Evolutionary conservation across 2,888 invertebrate species (phyloP).

Genomic region (Acronicta leporina): DNA sequence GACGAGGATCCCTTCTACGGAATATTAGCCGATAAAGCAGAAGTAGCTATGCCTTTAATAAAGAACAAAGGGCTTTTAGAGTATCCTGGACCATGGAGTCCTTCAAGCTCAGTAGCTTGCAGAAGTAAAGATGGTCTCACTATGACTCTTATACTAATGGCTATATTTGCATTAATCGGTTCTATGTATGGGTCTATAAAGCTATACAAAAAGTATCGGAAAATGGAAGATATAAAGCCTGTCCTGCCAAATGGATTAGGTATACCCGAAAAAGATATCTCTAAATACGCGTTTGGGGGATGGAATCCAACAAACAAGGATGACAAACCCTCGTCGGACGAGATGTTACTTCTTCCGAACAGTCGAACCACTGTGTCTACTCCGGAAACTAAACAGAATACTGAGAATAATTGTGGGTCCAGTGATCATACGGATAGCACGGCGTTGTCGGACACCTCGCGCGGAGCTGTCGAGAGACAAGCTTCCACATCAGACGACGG

Average conservation of each 20-base stretch:
- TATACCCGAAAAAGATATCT: constrained; percentile 81
- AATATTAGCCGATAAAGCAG: constrained; percentile 62
- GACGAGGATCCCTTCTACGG: constrained; percentile 77
- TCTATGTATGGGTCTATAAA: constrained; percentile 81
- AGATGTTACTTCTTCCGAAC: constrained; percentile 81
- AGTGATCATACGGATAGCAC: constrained; percentile 86
- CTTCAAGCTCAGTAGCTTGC: constrained; percentile 72
- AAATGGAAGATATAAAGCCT: constrained; percentile 91
- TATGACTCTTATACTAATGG: constrained; percentile 74
- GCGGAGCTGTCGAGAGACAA: constrained; percentile 76
- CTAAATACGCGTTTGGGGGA: constrained; percentile 78
- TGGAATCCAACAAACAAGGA: constrained; percentile 82
- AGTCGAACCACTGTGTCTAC: constrained; percentile 73
- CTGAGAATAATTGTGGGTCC: constrained; percentile 76
- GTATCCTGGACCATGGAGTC: constrained; percentile 81
- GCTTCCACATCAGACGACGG: constrained; percentile 81
- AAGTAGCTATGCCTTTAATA: constrained; percentile 65
- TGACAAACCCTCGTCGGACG: constrained; percentile 84
- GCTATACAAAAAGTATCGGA: constrained; percentile 89
- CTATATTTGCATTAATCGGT: constrained; percentile 70
- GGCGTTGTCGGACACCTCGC: constrained; percentile 81
- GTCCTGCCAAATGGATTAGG: constrained; percentile 91
- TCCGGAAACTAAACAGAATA: constrained; percentile 75
- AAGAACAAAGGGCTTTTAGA: constrained; percentile 50
- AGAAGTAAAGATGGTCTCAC: constrained; percentile 72